Evolutionary conservation across 2,888 invertebrate species (phyloP).

Genomic region (Hirtodrosophila histrioides): DNA sequence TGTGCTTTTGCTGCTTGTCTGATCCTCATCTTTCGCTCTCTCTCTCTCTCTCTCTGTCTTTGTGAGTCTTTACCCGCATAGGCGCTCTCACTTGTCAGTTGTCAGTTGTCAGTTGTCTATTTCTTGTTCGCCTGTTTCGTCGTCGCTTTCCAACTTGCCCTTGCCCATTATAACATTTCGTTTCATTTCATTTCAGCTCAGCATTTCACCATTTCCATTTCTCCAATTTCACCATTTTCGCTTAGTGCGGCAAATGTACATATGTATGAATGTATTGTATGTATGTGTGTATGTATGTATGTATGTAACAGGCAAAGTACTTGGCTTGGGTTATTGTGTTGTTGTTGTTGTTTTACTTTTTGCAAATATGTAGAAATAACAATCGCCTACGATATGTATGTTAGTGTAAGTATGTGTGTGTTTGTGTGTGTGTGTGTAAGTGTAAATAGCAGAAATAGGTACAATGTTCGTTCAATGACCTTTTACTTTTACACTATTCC

Average conservation of each 20-base stretch:
- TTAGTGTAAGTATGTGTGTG: constrained; percentile 7
- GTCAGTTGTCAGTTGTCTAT: constrained; percentile 21
- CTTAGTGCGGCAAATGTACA: constrained; percentile 59
- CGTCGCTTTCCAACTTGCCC: constrained; percentile 53
- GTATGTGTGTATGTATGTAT: constrained; percentile 3
- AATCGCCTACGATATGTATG: constrained; percentile 38
- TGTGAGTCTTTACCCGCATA: neutral
- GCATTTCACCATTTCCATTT: constrained; percentile 56
- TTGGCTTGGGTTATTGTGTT: constrained; percentile 36
- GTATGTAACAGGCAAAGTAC: constrained; percentile 41
- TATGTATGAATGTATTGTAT: neutral
- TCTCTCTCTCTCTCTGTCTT: neutral
- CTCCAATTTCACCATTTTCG: constrained; percentile 71
- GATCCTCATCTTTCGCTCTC: constrained; percentile 14
- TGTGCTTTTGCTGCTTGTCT: constrained; percentile 14
- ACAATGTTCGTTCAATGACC: constrained; percentile 79
- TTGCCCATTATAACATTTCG: constrained; percentile 47
- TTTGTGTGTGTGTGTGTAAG: constrained; percentile 25
- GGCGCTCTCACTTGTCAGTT: constrained; percentile 28
- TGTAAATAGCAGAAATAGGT: constrained; percentile 71
- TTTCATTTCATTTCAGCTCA: constrained; percentile 39
- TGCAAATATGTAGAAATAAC: constrained; percentile 45
- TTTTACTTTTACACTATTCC: constrained; percentile 73
- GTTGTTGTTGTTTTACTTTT: constrained; percentile 45
- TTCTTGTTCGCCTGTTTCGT: constrained; percentile 11